A percentile compares a stretch with the other conserved stretches of the same genome.
Conservation (phyloP, 2,113 vertebrate species). For the Hemichromis elongatus region DNA sequence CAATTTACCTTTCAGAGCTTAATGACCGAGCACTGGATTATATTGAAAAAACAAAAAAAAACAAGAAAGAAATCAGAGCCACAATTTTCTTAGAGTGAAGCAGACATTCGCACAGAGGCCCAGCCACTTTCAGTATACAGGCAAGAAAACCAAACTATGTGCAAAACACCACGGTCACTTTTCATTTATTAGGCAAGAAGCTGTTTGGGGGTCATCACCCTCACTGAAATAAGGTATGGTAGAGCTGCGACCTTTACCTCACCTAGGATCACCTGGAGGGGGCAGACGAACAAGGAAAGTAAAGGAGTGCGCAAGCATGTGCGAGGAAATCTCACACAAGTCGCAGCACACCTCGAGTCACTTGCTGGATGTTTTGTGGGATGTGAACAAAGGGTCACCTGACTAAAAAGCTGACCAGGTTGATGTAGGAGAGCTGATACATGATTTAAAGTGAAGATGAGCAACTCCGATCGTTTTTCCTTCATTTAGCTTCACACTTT, state of each 20-base stretch:
- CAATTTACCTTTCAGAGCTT: slow-evolving; percentile 18
- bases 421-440: background rate
- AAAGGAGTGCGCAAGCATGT: background rate
- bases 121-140: slow-evolving; percentile 12
- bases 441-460: slow-evolving; percentile 7
- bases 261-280: slow-evolving; percentile 1
- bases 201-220: slow-evolving; percentile 13
- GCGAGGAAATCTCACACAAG: background rate
- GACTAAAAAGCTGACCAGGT: slow-evolving; percentile 33
- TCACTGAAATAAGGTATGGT: slow-evolving; percentile 22
- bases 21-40: background rate
- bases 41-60: background rate
- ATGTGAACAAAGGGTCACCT: slow-evolving; percentile 24
- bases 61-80: background rate
- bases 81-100: slow-evolving; percentile 8
- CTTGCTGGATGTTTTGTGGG: slow-evolving; percentile 9
- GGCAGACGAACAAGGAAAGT: background rate
- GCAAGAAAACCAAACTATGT: slow-evolving; percentile 19
- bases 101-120: slow-evolving; percentile 16
- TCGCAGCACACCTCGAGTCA: slow-evolving; percentile 8
- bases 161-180: slow-evolving; percentile 37
- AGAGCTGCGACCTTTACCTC: slow-evolving; percentile 1
- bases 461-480: slow-evolving; percentile 31
- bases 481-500: background rate
- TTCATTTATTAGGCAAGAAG: slow-evolving; percentile 21